Evolutionary conservation across 2,113 vertebrate species (phyloP), one percentile per base, ranked within the genome.

Genomic region (Notarius quadriscutis): DNA sequence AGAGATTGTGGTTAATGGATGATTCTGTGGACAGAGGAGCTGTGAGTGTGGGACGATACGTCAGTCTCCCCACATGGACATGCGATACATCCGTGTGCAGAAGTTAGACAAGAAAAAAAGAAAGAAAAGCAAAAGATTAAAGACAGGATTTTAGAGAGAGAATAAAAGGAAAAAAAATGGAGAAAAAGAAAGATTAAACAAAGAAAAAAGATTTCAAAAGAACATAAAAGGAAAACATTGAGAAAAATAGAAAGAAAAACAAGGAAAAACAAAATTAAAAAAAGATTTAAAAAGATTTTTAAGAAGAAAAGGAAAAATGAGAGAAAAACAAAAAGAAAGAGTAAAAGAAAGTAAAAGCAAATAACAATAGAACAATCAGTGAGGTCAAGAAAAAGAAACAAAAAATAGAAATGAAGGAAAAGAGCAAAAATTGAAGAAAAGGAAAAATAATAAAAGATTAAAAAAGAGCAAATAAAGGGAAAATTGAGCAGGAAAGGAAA

Each of bases 1-100:
- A 72, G 57, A 81, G 3, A 86, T 86, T 86, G 75, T 89, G 87
- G 83, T 12, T 88, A 60, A 89, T 87, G 27, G 84, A 83, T 84
- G 86, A 74, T 57, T 71, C 14, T 93, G 57, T 12, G 65, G 89
- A 91, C 81, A 84, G 81, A 91, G 90, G 57, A 91, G 84, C 79
- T 85, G 72, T 89, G 81, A 84, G 78, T 79, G 12, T 88, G 79
- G 34, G 84, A 84, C 83, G 58, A 67, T 18, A 50, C 53, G 9
- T 86, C 50, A 48, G 50, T 80, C 63, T 83, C 27, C 20, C 1
- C 27, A n/a, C 72, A 69, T 34, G 55, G 27, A 81, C 75, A 84
- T 51, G 50, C 18, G 25, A 81, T 67, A 67, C 12, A 30, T 60
- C 41, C 41, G 41, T 1, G 30, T 84, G 22, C 30, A 25, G 60